These are phyloP conservation scores for Andrena trimmerana DNA, from an alignment of 2,888 invertebrate genomes.

Conservation along the genomic window DNA sequence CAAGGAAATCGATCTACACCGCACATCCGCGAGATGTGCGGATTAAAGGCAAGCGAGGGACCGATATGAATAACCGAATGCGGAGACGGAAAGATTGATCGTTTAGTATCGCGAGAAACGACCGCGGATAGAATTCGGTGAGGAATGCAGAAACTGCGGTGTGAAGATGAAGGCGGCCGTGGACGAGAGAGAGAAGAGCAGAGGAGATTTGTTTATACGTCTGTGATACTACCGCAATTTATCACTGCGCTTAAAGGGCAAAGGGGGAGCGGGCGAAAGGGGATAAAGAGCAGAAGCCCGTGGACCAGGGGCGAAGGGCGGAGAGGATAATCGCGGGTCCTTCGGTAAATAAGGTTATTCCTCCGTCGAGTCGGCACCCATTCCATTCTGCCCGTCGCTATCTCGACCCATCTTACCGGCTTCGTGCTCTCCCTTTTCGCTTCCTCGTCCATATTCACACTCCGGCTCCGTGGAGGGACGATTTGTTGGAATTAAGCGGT, in stretches of 20 bases:
- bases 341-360: slow-evolving; percentile 68
- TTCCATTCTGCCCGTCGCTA: slow-evolving; percentile 49
- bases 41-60: slow-evolving; percentile 13
- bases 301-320: neutral
- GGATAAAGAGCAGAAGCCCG: slow-evolving; percentile 1
- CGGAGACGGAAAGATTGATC: slow-evolving; percentile 39
- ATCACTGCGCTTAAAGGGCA: slow-evolving; percentile 45
- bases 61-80: slow-evolving; percentile 39
- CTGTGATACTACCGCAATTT: slow-evolving; percentile 56
- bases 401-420: slow-evolving; percentile 54
- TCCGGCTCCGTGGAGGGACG: slow-evolving; percentile 36
- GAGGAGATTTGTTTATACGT: slow-evolving; percentile 62
- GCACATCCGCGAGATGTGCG: neutral
- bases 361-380: slow-evolving; percentile 52
- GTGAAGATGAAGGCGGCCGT: slow-evolving; percentile 1
- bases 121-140: slow-evolving; percentile 13
- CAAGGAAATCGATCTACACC: slow-evolving; percentile 32
- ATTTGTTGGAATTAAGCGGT: slow-evolving; percentile 61
- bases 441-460: slow-evolving; percentile 61
- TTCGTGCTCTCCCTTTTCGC: slow-evolving; percentile 51
- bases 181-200: slow-evolving; percentile 18
- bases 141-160: neutral
- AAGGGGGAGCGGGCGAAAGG: slow-evolving; percentile 4
- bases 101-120: slow-evolving; percentile 8
- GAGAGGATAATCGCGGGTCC: slow-evolving; percentile 58